Evolutionary conservation across 1,140 invertebrate species (phyloP), one percentile per base, ranked within the genome.

Genomic region (Varroa destructor): DNA sequence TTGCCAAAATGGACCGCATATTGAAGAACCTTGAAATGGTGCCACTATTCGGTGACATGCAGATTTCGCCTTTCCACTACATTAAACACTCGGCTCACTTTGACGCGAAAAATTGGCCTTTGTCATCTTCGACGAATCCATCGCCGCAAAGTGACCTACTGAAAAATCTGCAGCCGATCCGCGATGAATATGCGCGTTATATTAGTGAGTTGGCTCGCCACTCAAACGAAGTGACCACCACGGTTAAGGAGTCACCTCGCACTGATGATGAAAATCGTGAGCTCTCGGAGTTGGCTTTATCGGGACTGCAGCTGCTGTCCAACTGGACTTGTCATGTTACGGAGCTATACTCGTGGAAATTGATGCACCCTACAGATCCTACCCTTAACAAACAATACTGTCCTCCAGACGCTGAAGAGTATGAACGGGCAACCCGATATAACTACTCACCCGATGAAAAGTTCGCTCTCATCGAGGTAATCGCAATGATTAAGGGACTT

Each of bases 401-500:
- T 78, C 95, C 95, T 0, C 84, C 86, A 36, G 93, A 97, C 79
- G 95, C 95, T n/a, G 96, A 99, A 82, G 94, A 98, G 82, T 99
- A 99, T 81, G 97, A 99, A 84, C 84, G 94, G 80, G 93, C 95
- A 0, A 99, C 95, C 0, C 85, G 93, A 37, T 99, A 98, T 81
- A 99, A 99, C 81, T 99, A 99, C 79, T 90, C 88, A 6, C 89
- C 90, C 42, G 92, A 95, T 77, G 97, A 99, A 82, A 99, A 99
- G 80, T 95, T 95, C 82, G 94, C 94, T 5, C 82, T 99, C 55
- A 96, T 99, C 75, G 94, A 99, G 83, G 75, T 80, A 0, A 97
- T 99, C 75, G 93, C 95, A 0, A 98, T 99, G 94, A 97, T 99
- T 75, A 99, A 99, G 83, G 94, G 95, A 1, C 83, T 99, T 6